Conservation (phyloP, 2,888 invertebrate species). For the Rugalucina vietnamica region DNA sequence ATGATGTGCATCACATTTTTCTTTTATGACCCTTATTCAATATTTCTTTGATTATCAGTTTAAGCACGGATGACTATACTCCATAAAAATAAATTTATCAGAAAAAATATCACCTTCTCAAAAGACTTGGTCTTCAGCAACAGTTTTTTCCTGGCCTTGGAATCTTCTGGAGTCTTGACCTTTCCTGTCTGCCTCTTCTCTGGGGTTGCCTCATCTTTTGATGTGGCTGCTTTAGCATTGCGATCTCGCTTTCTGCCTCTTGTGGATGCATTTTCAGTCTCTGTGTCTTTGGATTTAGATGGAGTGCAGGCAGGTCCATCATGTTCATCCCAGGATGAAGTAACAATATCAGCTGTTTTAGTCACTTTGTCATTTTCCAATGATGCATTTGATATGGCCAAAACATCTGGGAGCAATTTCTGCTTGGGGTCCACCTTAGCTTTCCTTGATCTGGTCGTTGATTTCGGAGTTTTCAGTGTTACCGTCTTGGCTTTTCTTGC, state of each 20-base stretch:
- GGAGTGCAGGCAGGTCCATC: constrained; percentile 57
- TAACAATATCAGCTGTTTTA: constrained; percentile 56
- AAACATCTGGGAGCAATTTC: constrained; percentile 26
- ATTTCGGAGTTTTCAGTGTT: constrained; percentile 10
- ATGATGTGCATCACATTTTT: too few species aligned
- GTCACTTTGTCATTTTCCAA: neutral
- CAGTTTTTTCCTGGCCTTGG: constrained; percentile 59
- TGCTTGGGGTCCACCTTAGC: constrained; percentile 49
- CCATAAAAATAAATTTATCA: too few species aligned
- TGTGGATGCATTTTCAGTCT: neutral
- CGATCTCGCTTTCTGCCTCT: constrained; percentile 44
- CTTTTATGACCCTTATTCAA: too few species aligned
- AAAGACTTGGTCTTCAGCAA: constrained; percentile 19
- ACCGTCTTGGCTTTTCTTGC: constrained; percentile 46
- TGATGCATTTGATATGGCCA: neutral
- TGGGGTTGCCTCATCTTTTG: constrained; percentile 44
- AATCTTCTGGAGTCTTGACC: neutral
- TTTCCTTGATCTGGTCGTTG: constrained; percentile 48
- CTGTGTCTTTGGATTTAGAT: neutral
- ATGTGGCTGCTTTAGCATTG: neutral
- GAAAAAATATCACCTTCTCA: neutral
- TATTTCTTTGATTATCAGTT: too few species aligned
- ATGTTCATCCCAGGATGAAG: constrained; percentile 74
- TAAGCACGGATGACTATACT: too few species aligned
- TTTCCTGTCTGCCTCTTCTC: constrained; percentile 24